These are phyloP conservation scores for Auanema freiburgensis DNA, from an alignment of 2,888 invertebrate genomes.

Conservation along the genomic window DNA sequence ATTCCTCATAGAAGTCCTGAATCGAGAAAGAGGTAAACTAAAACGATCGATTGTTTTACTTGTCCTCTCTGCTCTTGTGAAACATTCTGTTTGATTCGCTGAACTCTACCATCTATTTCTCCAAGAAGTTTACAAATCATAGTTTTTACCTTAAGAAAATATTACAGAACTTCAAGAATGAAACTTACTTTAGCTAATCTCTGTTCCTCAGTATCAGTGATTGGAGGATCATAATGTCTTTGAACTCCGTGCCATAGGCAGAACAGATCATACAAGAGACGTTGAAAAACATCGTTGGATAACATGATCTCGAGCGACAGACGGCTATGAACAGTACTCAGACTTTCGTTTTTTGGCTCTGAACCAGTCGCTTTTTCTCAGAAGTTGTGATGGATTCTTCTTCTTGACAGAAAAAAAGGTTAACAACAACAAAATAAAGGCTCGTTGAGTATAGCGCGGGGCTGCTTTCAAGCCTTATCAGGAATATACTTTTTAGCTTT, in stretches of 20 bases:
- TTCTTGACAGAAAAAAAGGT: too few relatives aligned
- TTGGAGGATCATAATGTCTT: constrained; percentile 62
- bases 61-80: constrained; percentile 14
- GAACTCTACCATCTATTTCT: constrained; percentile 58
- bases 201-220: constrained; percentile 58
- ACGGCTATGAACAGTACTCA: background rate
- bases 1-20: constrained; percentile 60
- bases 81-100: constrained; percentile 44
- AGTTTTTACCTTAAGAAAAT: constrained; percentile 48
- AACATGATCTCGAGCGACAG: constrained; percentile 31
- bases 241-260: constrained; percentile 62
- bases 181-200: constrained; percentile 52
- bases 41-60: background rate
- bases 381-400: too few relatives aligned
- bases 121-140: constrained; percentile 59
- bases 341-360: background rate
- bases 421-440: too few relatives aligned
- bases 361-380: background rate
- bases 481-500: too few relatives aligned
- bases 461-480: too few relatives aligned
- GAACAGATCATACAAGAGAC: constrained; percentile 60
- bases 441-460: too few relatives aligned
- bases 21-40: background rate
- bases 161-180: background rate
- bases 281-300: constrained; percentile 61